Evolutionary conservation across 1,140 invertebrate species (phyloP), one percentile per base, ranked within the genome.

Genomic region (Zaprionus taronus): DNA sequence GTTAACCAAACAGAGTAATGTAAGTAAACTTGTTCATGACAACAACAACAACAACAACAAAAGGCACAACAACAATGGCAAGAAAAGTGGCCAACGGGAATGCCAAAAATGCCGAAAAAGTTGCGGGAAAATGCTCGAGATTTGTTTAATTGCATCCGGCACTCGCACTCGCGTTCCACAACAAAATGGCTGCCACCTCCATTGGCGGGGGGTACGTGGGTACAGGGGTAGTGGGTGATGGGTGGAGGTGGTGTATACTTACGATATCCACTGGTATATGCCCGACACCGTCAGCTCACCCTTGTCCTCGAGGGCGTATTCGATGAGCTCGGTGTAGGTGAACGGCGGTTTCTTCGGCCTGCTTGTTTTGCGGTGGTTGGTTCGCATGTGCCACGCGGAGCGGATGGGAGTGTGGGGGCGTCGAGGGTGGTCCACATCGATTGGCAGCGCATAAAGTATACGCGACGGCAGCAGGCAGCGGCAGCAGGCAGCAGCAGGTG

Each of bases 241-340:
- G 64, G 24, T 17, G 11, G 24, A 9, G 51, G 24, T 47, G 47
- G 20, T 17, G 51, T 60, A 71, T 84, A 97, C 97, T 97, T 94
- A 98, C 97, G 97, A 97, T 80, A 98, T 98, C 97, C 97, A 98
- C 77, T 97, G 96, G 92, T 98, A 98, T 83, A 98, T 97, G 34
- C 96, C 97, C 7, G 97, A 97, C n/a, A 98, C 97, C 1, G 97
- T 97, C 55, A 98, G 93, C 92, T 97, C 96, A 55, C 96, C 96
- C 83, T 95, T 96, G 91, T 97, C 97, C 81, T 95, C 95, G 56
- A 98, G 92, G 51, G 97, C 97, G 85, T 96, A 95, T 93, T 97
- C 97, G 73, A 98, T 98, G 64, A 98, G 94, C 92, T 98, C 97
- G 1, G 97, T 97, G 80, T 98, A 98, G 1, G 97, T 97, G 79